Evolutionary conservation across 2,113 vertebrate species (phyloP).

Genomic region (Dromiciops gliroides): DNA sequence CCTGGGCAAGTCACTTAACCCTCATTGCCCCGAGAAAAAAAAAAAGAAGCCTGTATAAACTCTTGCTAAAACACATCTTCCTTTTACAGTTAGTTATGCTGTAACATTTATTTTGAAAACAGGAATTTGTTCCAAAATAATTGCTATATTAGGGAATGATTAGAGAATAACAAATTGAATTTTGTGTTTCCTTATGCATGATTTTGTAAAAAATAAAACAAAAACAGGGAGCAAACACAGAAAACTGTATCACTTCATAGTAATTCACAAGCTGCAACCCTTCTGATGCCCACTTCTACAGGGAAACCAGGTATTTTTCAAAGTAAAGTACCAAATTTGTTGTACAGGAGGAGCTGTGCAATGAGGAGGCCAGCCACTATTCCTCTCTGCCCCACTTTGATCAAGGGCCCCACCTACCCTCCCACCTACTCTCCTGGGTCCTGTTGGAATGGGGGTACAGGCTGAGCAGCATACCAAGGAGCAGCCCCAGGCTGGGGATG

Average conservation of each 20-base stretch:
- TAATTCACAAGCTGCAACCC: not conserved
- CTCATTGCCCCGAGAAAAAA: too few species aligned
- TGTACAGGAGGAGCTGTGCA: too few species aligned
- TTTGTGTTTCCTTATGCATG: constrained; percentile 1
- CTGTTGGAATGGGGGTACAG: too few species aligned
- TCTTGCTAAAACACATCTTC: too few species aligned
- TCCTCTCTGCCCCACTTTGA: too few species aligned
- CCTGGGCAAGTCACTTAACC: too few species aligned
- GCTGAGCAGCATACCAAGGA: too few species aligned
- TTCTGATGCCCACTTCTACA: not conserved
- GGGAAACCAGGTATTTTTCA: not conserved
- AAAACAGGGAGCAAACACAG: constrained; percentile 3
- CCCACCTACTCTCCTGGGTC: too few species aligned
- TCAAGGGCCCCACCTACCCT: too few species aligned
- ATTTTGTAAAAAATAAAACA: not conserved
- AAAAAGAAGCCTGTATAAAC: too few species aligned
- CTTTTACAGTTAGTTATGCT: not conserved
- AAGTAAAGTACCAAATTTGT: not conserved
- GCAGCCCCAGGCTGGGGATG: too few species aligned
- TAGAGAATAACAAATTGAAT: not conserved
- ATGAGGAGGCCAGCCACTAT: too few species aligned
- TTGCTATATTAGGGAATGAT: not conserved
- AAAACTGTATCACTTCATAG: not conserved
- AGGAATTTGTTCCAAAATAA: not conserved
- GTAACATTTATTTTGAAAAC: not conserved